Evolutionary conservation across 1,140 invertebrate genomes (phyloP), one percentile per base, ranked within the genome.

Genomic region (Vanessa atalanta): DNA sequence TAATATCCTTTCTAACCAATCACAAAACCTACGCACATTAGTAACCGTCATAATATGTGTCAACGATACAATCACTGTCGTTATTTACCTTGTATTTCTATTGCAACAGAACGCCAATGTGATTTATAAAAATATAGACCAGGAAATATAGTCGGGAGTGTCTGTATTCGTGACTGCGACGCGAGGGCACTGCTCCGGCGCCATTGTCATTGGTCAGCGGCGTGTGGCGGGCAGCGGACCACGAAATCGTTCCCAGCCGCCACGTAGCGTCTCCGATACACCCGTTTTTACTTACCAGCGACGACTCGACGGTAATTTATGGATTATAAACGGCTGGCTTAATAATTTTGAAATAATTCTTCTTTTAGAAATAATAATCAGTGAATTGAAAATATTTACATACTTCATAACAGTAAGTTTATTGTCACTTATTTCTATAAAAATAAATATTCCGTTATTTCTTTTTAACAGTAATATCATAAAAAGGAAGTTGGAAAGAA

Each of bases 191-290:
- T 84, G 84, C 85, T 83, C 86, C 77, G 79, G 68, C 73, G 79
- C 79, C 84, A 89, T 90, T 90, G 88, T 90, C 79, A 83, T 70
- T 84, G 82, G 61, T 68, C 86, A 90, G 73, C 83, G 84, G 87
- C 78, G 86, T 90, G 87, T 89, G 81, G 81, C 83, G 83, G 72
- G 66, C 86, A 88, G 80, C 85, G 78, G 83, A 89, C 84, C 88
- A 88, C 85, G 86, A 90, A 89, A 90, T 90, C 87, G 88, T 73
- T 88, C 82, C 85, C 81, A 83, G 80, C 82, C 80, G 79, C 82
- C 53, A 61, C 71, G 68, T 71, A 74, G 74, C 76, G 72, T 65
- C 72, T 66, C 66, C 67, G 55, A 47, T 69, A 65, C 47, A 65
- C 67, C 47, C 55, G 57, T 67, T 73, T 73, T 68, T 73, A 74